Percentiles rank a stretch among this genome's conserved stretches.
These are phyloP conservation scores for Heterodera schachtii DNA, from an alignment of 1,140 invertebrate genomes.

Conservation along the genomic window DNA sequence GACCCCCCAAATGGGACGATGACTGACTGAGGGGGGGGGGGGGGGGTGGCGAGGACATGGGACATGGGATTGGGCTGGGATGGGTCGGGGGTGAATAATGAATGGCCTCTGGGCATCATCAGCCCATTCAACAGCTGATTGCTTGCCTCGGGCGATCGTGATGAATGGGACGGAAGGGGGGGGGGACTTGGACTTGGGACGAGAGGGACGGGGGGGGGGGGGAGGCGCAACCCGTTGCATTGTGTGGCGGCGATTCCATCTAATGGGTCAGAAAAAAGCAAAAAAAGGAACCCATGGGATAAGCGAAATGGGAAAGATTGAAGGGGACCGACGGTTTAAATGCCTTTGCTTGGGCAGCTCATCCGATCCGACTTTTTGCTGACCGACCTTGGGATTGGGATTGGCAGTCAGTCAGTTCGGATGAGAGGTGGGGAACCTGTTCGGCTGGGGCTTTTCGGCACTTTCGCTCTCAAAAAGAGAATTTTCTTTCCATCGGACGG, in stretches of 20 bases:
- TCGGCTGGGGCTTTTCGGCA: not conserved
- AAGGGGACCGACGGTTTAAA: not conserved
- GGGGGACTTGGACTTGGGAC: not conserved
- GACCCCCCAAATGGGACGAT: conserved; percentile 18
- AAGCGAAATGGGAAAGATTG: too few species aligned
- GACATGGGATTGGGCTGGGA: not conserved
- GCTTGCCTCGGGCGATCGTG: not conserved
- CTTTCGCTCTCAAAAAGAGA: not conserved
- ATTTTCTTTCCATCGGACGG: not conserved
- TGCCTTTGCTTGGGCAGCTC: not conserved
- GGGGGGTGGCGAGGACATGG: not conserved
- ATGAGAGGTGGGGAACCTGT: not conserved
- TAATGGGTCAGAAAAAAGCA: too few species aligned
- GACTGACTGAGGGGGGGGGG: not conserved
- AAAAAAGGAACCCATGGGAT: too few species aligned
- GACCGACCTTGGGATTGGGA: not conserved
- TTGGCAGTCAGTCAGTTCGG: too few species aligned
- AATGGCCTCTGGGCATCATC: not conserved
- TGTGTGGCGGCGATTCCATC: too few species aligned
- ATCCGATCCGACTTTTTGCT: not conserved
- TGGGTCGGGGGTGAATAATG: not conserved
- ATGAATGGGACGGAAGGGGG: not conserved
- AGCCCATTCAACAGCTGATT: not conserved
- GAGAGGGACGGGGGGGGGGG: too few species aligned
- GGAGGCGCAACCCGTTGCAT: too few species aligned